These are phyloP conservation scores for Thecocarcelia acutangulata DNA, from an alignment of 2,888 invertebrate species.

Conservation along the genomic window DNA sequence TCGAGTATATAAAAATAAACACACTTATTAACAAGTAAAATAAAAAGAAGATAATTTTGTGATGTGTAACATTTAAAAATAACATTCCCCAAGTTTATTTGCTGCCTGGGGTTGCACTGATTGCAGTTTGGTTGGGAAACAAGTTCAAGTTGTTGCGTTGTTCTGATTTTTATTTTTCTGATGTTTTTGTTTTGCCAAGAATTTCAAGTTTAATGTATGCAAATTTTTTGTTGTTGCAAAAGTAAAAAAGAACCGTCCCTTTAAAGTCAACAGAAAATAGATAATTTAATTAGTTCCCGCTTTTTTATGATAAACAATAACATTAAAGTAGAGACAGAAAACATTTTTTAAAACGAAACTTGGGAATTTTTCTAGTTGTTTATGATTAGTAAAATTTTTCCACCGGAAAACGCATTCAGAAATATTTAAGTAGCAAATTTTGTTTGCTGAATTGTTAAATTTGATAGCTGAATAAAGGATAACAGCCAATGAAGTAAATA, in stretches of 20 bases:
- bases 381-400: too few relatives aligned
- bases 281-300: too few relatives aligned
- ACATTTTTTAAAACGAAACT: too few relatives aligned
- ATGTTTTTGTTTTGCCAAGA: slow-evolving; percentile 18
- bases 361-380: too few relatives aligned
- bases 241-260: slow-evolving; percentile 1
- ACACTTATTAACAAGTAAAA: slow-evolving; percentile 30
- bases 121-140: slow-evolving; percentile 27
- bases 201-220: slow-evolving; percentile 64
- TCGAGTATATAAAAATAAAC: slow-evolving; percentile 46
- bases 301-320: too few relatives aligned
- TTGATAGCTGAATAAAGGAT: too few relatives aligned
- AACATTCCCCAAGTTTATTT: slow-evolving; percentile 46
- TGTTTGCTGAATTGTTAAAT: too few relatives aligned
- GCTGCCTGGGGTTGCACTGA: slow-evolving; percentile 49
- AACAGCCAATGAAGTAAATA: too few relatives aligned
- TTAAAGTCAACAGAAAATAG: not conserved
- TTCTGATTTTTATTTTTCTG: not conserved
- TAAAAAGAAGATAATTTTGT: slow-evolving; percentile 20
- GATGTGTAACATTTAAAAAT: slow-evolving; percentile 60
- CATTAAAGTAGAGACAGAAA: too few relatives aligned
- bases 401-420: too few relatives aligned
- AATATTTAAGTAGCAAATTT: too few relatives aligned
- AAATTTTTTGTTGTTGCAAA: not conserved
- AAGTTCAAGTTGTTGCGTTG: slow-evolving; percentile 55